Evolutionary conservation across 2,113 vertebrate species (phyloP).

Genomic region (Oxyruncus cristatus): DNA sequence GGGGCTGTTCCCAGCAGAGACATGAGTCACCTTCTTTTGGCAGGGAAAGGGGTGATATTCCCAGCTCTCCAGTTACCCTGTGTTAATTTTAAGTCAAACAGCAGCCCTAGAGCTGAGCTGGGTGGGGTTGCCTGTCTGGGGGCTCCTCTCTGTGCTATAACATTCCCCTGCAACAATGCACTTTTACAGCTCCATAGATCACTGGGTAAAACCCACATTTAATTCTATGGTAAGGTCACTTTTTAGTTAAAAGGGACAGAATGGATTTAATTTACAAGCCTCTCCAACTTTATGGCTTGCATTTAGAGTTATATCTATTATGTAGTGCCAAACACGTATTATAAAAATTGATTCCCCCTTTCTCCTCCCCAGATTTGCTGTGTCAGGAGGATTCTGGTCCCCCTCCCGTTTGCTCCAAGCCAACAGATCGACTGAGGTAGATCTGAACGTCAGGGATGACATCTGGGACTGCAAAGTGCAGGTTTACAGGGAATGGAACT

Average conservation of each 20-base stretch:
- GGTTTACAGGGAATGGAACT: not conserved
- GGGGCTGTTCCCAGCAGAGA: not conserved
- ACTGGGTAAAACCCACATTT: conserved; percentile 38
- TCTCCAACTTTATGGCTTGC: conserved; percentile 60
- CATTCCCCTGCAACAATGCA: not conserved
- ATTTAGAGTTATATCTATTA: conserved; percentile 58
- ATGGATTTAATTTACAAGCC: conserved; percentile 64
- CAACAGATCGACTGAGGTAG: conserved; percentile 9
- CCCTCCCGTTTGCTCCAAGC: not conserved
- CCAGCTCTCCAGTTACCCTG: not conserved
- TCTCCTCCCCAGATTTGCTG: conserved; percentile 42
- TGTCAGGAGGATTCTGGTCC: conserved; percentile 30
- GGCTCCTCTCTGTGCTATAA: not conserved
- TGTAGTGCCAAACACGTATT: conserved; percentile 52
- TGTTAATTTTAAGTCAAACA: not conserved
- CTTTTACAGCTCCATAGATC: conserved; percentile 52
- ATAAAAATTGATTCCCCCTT: conserved; percentile 62
- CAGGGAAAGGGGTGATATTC: not conserved
- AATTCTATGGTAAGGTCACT: conserved; percentile 63
- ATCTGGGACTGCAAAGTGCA: not conserved
- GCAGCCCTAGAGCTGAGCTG: not conserved
- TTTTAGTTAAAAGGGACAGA: conserved; percentile 64
- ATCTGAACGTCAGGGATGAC: not conserved
- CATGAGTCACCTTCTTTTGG: not conserved
- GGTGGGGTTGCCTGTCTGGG: not conserved